Base-by-base conservation (phyloP, 2,113 vertebrate genomes). In the Rafetus swinhoei region DNA sequence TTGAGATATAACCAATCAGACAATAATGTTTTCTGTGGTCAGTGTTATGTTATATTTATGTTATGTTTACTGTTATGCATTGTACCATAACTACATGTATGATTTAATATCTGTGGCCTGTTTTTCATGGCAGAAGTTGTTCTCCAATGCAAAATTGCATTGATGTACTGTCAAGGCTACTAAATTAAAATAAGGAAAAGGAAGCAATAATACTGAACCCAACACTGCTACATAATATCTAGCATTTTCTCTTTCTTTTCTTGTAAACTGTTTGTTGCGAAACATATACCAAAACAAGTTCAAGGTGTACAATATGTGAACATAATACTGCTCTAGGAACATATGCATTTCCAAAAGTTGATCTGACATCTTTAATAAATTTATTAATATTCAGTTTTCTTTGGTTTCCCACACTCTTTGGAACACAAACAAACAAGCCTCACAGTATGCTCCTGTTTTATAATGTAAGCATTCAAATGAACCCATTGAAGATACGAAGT, bases 211-310 rank as follows among this genome's bases (percentile, higher is more conserved):
- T n/a, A 90, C 88, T 86, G 45, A 45, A 45, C 45, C 45, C 45
- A 45, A 45, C 45, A 45, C 45, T 45, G 45, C 45, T 45, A 45
- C 45, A 45, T 45, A 45, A 7, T 12, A 32, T 32, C 60, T 74
- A 1, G 0, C 1, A 1, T 72, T 82, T 85, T 87, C 81, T 56
- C 79, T 32, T 54, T 19, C 19, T 57, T 14, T 77, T 86, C 52
- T 89, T 90, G 32, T n/a, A 45, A 45, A 89, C 82, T 14, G 45
- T 92, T 82, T 92, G 55, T 79, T 95, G 74, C 85, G 60, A 94
- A 96, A 60, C 54, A 19, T 86, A 92, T 85, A 85, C 54, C 81
- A 79, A n/a, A 92, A 88, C 59, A 55, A 89, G 39, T 60, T 65
- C 76, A 27, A 45, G 82, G 29, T 12, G 39, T 83, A 86, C 84